phyloP scores from a whole-genome alignment of 37 sponge, comb jelly and placozoan genomes.

The Ianthella basta region DNA sequence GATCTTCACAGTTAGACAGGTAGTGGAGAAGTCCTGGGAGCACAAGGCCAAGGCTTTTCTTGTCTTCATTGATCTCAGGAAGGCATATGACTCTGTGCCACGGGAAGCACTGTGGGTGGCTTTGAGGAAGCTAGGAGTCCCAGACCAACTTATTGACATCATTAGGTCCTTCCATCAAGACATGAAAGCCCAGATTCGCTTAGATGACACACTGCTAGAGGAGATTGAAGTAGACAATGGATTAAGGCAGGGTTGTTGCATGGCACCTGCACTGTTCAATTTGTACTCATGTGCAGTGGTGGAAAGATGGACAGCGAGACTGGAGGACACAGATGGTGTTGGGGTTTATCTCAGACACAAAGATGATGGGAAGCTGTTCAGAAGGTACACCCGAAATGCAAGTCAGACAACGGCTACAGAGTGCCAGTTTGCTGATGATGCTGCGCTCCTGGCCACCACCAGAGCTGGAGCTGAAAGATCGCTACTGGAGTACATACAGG shows the following conservation, averaged over 20 bases:
- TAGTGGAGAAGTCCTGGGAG: too few species aligned
- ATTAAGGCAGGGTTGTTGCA: slow-evolving; percentile 42
- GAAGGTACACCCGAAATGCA: not conserved
- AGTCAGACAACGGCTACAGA: not conserved
- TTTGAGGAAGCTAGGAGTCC: slow-evolving; percentile 34
- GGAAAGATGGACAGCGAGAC: not conserved
- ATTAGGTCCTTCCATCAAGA: slow-evolving; percentile 50
- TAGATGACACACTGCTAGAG: not conserved
- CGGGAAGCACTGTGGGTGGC: slow-evolving; percentile 31
- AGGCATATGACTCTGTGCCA: slow-evolving; percentile 45
- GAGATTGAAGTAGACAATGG: slow-evolving; percentile 47
- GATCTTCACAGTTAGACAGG: too few species aligned
- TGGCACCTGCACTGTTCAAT: slow-evolving; percentile 39
- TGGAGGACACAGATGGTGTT: too few species aligned
- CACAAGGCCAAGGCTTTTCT: too few species aligned
- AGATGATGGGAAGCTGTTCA: slow-evolving; percentile 25
- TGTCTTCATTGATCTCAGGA: slow-evolving; percentile 27
- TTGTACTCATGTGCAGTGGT: slow-evolving; percentile 34
- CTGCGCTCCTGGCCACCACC: not conserved
- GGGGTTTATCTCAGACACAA: slow-evolving; percentile 7
- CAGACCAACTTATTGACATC: slow-evolving; percentile 20
- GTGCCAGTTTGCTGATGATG: slow-evolving; percentile 51
- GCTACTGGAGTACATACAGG: not conserved
- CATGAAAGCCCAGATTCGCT: slow-evolving; percentile 35
- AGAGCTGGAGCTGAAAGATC: not conserved